Base-by-base conservation (phyloP, 2,113 vertebrate genomes). In the Lontra canadensis region DNA sequence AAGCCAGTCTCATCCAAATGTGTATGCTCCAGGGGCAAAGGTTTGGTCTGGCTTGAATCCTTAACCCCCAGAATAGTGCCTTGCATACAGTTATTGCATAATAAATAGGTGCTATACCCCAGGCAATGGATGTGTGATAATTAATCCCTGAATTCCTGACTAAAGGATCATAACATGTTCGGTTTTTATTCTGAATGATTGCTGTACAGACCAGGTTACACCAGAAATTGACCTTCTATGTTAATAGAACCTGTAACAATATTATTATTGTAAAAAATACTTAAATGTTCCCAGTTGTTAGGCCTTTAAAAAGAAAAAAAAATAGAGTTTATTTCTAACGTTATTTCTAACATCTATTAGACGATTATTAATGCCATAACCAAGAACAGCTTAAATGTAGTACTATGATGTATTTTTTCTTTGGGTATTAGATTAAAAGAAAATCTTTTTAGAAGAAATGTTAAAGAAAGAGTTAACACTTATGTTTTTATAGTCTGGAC, bases 361-460 rank as follows among this genome's bases (percentile, higher is more conserved):
- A 29, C 55, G 25, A 76, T 88, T 69, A 87, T 36, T 90, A 95
- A 96, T 25, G 18, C 9, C 31, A 49, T 31, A 52, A 87, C 49
- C 39, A 80, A 80, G 44, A 18, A 2, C 8, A 92, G 49, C 65
- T 83, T 59, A 93, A 65, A 82, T 18, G 31, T 18, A 78, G 12
- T 55, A 69, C 83, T 87, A 63, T n/a, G 31, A 76, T 95, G 9
- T 1, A 79, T n/a, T 85, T 86, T 98, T 29, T 29, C 85, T 88
- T 79, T 59, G 29, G 47, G 4, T 82, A 67, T 61, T 80, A 52
- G 69, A 88, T 57, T 67, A 71, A 91, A 95, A 88, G 47, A 93
- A 69, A 88, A 73, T 73, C 3, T 81, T 71, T 71, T 65, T 47
- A 79, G 7, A 14, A 94, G 42, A 88, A 96, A 93, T 82, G 36